Base-by-base conservation (phyloP, 64 coral and sea anemone genomes). In the Anthopleura sola region DNA sequence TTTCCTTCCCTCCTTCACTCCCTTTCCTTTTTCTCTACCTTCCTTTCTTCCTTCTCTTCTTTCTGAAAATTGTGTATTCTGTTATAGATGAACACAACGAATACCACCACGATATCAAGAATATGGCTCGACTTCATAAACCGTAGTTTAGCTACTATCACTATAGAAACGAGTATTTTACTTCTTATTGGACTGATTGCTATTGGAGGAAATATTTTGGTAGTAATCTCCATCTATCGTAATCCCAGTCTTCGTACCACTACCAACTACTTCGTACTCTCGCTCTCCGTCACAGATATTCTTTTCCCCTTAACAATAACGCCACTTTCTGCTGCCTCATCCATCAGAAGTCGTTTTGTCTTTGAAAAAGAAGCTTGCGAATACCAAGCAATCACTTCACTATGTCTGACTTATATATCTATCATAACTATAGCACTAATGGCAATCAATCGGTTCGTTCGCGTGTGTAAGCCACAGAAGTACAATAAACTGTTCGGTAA, bases 221-320 rank as follows among this genome's bases (percentile, higher is more conserved):
- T 81, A 8, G 48, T 83, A 54, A 26, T 89, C 15, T 48, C 51
- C 36, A 47, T 83, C 36, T 66, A 83, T 83, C 87, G 80, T 51
- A 74, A 80, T 15, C 62, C 78, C 20, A 47, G 87, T n/a, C n/a
- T n/a, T n/a, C n/a, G n/a, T n/a, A n/a, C n/a, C n/a, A n/a, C n/a
- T n/a, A n/a, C n/a, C n/a, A n/a, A n/a, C n/a, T n/a, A n/a, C n/a
- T n/a, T n/a, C n/a, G n/a, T n/a, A n/a, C n/a, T n/a, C n/a, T n/a
- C 91, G 0, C 51, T 92, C 33, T 78, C 91, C 2, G 13, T 84
- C 9, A 75, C 91, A 5, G 86, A 92, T 28, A 60, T 88, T 12
- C 13, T 64, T 5, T 84, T 88, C 78, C 84, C 86, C 1, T 17
- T 88, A 12, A 79, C 55, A 13, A 48, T 68, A 0, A 24, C 23